Conservation (phyloP, 2,113 vertebrate species). For the Cromileptes altivelis region DNA sequence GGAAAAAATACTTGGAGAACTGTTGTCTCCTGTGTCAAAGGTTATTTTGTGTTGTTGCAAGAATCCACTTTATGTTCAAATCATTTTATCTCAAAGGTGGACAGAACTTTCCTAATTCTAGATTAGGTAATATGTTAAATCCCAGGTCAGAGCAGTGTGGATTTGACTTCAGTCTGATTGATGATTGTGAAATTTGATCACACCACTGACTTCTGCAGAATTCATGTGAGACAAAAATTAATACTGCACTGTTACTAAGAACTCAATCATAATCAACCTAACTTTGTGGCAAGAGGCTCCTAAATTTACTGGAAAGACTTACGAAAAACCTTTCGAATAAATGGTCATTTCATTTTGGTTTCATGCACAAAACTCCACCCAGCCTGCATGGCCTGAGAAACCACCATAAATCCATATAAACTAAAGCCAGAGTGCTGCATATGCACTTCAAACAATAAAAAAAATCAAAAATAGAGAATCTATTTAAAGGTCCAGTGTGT, state of each 20-base stretch:
- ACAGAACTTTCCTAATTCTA: not conserved
- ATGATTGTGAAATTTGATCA: not conserved
- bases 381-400: not conserved
- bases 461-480: too few species aligned
- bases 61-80: not conserved
- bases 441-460: not conserved
- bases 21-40: not conserved
- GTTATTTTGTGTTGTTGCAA: slow-evolving; percentile 10
- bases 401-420: not conserved
- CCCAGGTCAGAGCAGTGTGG: not conserved
- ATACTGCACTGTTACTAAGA: not conserved
- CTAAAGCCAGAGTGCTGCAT: not conserved
- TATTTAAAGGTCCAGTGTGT: too few species aligned
- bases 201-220: too few species aligned
- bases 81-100: not conserved
- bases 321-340: not conserved
- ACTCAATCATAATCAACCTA: not conserved
- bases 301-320: not conserved
- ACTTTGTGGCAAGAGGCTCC: not conserved
- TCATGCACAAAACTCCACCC: too few species aligned
- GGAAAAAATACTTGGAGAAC: not conserved
- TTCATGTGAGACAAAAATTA: too few species aligned
- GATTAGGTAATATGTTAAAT: not conserved
- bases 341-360: too few species aligned
- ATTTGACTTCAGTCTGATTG: not conserved